Evolutionary conservation across 2,113 vertebrate genomes (phyloP).

Genomic region (Lichenostomus cassidix): DNA sequence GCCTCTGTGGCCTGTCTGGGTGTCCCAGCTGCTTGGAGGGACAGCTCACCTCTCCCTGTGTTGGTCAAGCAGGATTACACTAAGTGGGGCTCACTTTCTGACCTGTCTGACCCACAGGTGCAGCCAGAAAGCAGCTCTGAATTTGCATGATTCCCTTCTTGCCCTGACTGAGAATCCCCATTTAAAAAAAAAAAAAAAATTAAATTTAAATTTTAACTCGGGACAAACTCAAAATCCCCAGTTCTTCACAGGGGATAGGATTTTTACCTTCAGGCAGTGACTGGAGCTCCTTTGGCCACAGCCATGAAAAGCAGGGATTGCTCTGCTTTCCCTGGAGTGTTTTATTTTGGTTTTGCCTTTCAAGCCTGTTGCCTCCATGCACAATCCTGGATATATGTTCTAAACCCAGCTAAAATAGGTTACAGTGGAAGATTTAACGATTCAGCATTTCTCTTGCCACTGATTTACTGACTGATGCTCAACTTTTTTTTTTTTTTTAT

Average conservation of each 20-base stretch:
- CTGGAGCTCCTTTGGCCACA: not conserved
- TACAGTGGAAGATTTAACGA: not conserved
- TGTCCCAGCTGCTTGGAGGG: not conserved
- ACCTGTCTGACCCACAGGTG: not conserved
- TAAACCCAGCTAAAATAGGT: not conserved
- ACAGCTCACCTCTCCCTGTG: not conserved
- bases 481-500: not conserved
- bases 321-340: not conserved
- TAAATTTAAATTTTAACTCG: not conserved
- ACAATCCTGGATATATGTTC: not conserved
- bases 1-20: not conserved
- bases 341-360: not conserved
- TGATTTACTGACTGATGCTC: slow-evolving; percentile 49
- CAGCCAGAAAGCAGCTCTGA: not conserved
- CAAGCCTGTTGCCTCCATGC: not conserved
- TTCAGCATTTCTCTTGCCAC: slow-evolving; percentile 33
- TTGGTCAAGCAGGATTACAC: not conserved
- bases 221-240: not conserved
- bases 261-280: not conserved
- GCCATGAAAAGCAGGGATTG: not conserved
- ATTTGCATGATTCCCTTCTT: not conserved
- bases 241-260: not conserved
- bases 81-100: not conserved
- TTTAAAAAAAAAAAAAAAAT: not conserved
- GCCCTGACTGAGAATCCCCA: not conserved